Percentiles rank a stretch among this genome's conserved stretches.
These are phyloP conservation scores for Drosophila kikkawai DNA, from an alignment of 1,140 invertebrate species.

Conservation along the genomic window DNA sequence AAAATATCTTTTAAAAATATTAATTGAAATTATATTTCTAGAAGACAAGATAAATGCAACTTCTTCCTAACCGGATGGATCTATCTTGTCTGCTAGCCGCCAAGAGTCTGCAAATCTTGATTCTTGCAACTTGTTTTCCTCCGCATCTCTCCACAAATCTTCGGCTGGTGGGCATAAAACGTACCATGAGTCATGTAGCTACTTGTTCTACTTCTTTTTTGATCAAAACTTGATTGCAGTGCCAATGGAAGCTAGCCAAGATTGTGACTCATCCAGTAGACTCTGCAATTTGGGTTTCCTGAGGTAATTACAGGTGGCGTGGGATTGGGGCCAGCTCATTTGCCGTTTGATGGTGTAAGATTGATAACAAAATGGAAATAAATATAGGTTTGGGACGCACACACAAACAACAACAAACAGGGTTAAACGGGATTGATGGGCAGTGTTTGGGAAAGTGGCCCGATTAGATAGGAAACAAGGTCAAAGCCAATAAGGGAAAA, in stretches of 20 bases:
- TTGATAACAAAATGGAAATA: constrained; percentile 28
- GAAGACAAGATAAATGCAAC: background rate
- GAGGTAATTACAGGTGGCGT: constrained; percentile 20
- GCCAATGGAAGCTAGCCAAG: constrained; percentile 14
- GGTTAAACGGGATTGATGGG: constrained; percentile 47
- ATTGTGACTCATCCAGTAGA: constrained; percentile 28
- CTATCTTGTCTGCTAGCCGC: constrained; percentile 4
- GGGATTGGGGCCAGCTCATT: constrained; percentile 36
- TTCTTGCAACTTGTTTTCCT: constrained; percentile 30
- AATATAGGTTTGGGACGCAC: constrained; percentile 11
- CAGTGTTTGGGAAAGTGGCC: constrained; percentile 15
- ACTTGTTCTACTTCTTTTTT: constrained; percentile 49
- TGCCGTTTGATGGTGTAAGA: constrained; percentile 16
- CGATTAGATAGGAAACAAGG: constrained; percentile 52
- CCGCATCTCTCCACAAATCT: constrained; percentile 28
- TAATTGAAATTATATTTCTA: too few species aligned
- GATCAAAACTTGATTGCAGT: constrained; percentile 22
- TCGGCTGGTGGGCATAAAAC: constrained; percentile 1
- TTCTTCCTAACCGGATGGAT: constrained; percentile 10
- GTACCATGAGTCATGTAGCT: constrained; percentile 23
- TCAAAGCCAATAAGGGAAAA: constrained; percentile 22
- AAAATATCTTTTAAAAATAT: background rate
- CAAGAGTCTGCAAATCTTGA: constrained; percentile 28
- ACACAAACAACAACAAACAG: constrained; percentile 6
- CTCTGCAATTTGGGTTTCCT: constrained; percentile 12